Percentiles rank a stretch among this genome's conserved stretches.
Evolutionary conservation across 2,888 invertebrate genomes (phyloP).

Genomic region (Leistus spinibarbis): DNA sequence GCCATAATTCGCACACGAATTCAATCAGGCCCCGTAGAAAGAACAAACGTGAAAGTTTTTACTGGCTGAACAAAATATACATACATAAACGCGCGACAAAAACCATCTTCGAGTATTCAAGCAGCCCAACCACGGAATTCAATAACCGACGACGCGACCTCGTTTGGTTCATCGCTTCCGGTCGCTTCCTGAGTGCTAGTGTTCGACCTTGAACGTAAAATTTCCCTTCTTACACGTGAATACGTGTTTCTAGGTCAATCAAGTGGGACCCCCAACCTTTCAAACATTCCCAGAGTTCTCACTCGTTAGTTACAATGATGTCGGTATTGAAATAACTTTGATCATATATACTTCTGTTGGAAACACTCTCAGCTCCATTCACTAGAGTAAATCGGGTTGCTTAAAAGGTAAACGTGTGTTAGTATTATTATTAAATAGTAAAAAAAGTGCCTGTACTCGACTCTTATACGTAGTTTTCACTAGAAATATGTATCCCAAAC

Average conservation of each 20-base stretch:
- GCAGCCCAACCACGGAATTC: neutral
- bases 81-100: neutral
- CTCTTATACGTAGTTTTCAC: too few species aligned
- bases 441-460: too few species aligned
- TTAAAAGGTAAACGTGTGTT: too few species aligned
- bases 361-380: neutral
- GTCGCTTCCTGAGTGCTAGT: constrained; percentile 16
- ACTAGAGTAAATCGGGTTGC: too few species aligned
- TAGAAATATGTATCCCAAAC: too few species aligned
- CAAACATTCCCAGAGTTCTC: neutral
- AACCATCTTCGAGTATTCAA: neutral
- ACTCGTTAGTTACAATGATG: neutral
- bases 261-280: constrained; percentile 15
- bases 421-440: too few species aligned
- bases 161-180: constrained; percentile 3
- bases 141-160: constrained; percentile 3
- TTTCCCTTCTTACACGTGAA: constrained; percentile 33
- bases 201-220: constrained; percentile 32
- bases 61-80: neutral
- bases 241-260: constrained; percentile 31
- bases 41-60: neutral
- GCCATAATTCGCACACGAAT: constrained; percentile 10
- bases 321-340: too few species aligned
- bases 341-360: too few species aligned
- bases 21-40: constrained; percentile 2